Percentiles rank a stretch among this genome's conserved stretches.
Conservation (phyloP, 2,113 vertebrate genomes). For the Romanogobio albipinnatus region DNA sequence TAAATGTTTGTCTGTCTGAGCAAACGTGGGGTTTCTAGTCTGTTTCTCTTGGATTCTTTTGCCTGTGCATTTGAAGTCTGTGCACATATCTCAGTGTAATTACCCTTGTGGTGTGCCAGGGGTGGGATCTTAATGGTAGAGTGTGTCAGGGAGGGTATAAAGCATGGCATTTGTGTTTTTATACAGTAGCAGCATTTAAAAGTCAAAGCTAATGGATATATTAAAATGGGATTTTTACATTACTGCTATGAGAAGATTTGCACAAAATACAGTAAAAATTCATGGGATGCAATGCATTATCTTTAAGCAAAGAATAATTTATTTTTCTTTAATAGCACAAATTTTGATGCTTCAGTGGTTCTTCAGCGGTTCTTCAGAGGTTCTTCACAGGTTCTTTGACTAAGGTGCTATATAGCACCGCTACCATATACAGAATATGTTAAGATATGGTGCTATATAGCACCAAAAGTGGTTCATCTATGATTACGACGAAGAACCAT, state of each 20-base stretch:
- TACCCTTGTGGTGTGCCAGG: constrained; percentile 59
- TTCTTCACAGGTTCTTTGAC: too few species aligned
- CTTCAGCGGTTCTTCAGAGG: too few species aligned
- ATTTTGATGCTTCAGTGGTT: too few species aligned
- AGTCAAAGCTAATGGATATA: background rate
- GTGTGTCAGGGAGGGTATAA: constrained; percentile 40
- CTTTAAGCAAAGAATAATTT: too few species aligned
- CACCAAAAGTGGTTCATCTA: too few species aligned
- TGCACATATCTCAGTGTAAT: constrained; percentile 62
- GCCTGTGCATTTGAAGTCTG: constrained; percentile 42
- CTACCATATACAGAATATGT: too few species aligned
- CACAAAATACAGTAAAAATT: background rate
- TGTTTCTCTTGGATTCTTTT: constrained; percentile 28
- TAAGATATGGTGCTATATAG: too few species aligned
- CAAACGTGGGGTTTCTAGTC: background rate
- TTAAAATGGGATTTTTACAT: background rate
- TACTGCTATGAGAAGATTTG: background rate
- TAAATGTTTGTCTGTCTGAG: constrained; percentile 32
- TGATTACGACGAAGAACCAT: too few species aligned
- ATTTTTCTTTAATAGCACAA: too few species aligned
- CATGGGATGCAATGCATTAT: too few species aligned
- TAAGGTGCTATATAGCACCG: too few species aligned
- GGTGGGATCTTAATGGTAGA: constrained; percentile 63
- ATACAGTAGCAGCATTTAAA: background rate
- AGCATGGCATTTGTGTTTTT: constrained; percentile 38